phyloP scores from a whole-genome alignment of 2,888 invertebrate genomes.

The Metellina segmentata region DNA sequence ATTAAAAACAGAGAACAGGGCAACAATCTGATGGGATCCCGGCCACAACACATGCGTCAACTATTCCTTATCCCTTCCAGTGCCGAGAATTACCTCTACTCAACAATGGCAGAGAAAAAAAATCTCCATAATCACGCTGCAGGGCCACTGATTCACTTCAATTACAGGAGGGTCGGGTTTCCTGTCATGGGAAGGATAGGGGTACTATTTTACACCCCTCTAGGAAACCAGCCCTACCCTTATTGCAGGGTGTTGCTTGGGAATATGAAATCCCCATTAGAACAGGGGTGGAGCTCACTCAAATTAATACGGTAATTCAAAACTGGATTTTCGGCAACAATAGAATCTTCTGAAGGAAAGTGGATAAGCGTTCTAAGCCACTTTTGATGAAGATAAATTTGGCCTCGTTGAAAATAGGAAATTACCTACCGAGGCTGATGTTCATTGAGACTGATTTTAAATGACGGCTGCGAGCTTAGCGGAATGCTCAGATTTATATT shows the following conservation, averaged over 20 bases:
- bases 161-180: conserved; percentile 66
- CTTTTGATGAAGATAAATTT: conserved; percentile 64
- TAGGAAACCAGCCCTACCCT: neutral
- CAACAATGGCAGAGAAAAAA: neutral
- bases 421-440: conserved; percentile 9
- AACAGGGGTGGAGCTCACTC: conserved; percentile 30
- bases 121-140: neutral
- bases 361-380: conserved; percentile 50
- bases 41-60: neutral
- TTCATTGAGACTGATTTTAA: conserved; percentile 26
- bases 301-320: conserved; percentile 72
- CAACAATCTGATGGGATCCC: neutral
- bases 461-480: neutral
- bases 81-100: neutral
- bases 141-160: conserved; percentile 63
- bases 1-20: neutral
- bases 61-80: neutral
- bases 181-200: conserved; percentile 53
- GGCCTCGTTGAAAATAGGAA: conserved; percentile 37
- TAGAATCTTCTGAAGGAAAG: conserved; percentile 32
- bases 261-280: conserved; percentile 67
- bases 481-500: neutral
- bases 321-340: conserved; percentile 53
- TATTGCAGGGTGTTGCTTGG: conserved; percentile 4
- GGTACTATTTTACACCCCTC: conserved; percentile 29